Evolutionary conservation across 1,140 invertebrate species (phyloP), one percentile per base, ranked within the genome.

Genomic region (Chironomus tepperi): DNA sequence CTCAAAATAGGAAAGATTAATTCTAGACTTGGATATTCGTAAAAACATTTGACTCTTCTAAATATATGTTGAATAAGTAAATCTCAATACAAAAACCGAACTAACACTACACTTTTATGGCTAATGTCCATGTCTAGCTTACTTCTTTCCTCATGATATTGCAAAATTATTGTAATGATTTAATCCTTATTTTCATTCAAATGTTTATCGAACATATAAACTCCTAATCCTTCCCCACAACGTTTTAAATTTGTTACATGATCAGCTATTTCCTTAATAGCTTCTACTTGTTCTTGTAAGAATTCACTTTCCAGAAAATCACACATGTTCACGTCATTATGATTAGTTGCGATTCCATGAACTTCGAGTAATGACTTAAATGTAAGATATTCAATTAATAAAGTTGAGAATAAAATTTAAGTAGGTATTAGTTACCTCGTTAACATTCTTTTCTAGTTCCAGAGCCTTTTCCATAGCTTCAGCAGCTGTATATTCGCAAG

Each of bases 401-500:
- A 64, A 74, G 18, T 16, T 15, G 10, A 73, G 16, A 75, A 74
- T 12, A 42, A 64, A 24, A 15, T 16, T 7, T 2, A 74, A 67
- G n/a, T n/a, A n/a, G n/a, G n/a, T n/a, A n/a, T 47, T 47, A 74
- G 74, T 79, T 80, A 87, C 86, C 78, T 89, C 83, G 80, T 94
- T 94, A n/a, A 95, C 91, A 76, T 82, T 84, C 80, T 91, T 91
- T 81, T 96, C 93, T 76, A 95, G 83, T 24, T 87, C 79, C 3
- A 96, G 82, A 16, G 93, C 90, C n/a, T 86, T 84, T 65, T 81
- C 79, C 84, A 95, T 89, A 0, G 92, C 91, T 9, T 90, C 88
- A 77, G 89, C 80, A 0, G 86, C 86, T 47, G 84, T 86, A 0
- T 83, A 83, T 88, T 91, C 94, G 65, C 88, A 85, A 74, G 85